Conservation (phyloP, 2,888 invertebrate species). For the Labia minor region DNA sequence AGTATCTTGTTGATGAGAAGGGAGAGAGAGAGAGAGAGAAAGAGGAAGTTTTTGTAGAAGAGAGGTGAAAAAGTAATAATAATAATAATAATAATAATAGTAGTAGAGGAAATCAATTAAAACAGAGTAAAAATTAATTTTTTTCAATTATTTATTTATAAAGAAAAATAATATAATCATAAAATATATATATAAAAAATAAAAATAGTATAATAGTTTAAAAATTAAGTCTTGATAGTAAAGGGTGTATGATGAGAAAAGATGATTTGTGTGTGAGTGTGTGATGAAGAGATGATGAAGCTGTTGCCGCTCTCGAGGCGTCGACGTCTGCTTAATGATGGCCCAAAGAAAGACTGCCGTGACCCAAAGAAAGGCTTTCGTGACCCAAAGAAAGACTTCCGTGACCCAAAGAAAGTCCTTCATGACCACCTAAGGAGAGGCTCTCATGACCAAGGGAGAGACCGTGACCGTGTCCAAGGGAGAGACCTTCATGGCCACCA, state of each 20-base stretch:
- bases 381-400: not conserved
- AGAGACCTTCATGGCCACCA: not conserved
- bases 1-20: too few relatives aligned
- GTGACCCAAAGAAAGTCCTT: not conserved
- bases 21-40: too few relatives aligned
- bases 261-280: too few relatives aligned
- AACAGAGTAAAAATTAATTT: not conserved
- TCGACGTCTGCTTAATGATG: not conserved
- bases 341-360: not conserved
- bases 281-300: constrained; percentile 5
- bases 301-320: not conserved
- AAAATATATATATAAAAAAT: not conserved
- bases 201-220: not conserved
- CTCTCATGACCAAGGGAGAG: not conserved
- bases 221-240: constrained; percentile 13
- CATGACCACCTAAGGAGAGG: not conserved
- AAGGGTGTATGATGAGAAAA: not conserved
- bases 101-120: too few relatives aligned
- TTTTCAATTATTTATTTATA: not conserved
- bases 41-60: too few relatives aligned
- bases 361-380: not conserved
- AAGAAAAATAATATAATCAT: not conserved
- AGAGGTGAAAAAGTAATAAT: too few relatives aligned
- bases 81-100: too few relatives aligned
- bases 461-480: not conserved